Evolutionary conservation across 2,113 vertebrate genomes (phyloP).

Genomic region (Pygoscelis adeliae): DNA sequence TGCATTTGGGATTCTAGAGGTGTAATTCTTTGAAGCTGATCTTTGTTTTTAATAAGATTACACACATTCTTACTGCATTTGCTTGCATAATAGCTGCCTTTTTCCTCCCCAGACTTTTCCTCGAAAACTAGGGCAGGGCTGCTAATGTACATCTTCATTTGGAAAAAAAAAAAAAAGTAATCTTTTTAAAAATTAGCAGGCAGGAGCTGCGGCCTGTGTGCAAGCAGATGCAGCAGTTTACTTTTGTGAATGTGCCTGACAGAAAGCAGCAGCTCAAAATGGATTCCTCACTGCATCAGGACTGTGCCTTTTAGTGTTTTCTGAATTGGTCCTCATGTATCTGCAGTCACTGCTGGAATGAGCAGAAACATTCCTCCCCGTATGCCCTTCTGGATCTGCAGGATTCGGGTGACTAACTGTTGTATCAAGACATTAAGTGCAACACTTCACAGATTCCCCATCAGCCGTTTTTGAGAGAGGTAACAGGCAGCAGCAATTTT

Average conservation of each 20-base stretch:
- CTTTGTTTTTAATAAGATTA: conserved; percentile 21
- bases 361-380: not conserved
- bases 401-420: not conserved
- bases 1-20: conserved; percentile 14
- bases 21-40: conserved; percentile 41
- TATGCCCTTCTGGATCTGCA: not conserved
- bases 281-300: not conserved
- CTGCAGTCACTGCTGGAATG: not conserved
- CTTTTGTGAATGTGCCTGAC: not conserved
- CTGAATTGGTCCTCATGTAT: not conserved
- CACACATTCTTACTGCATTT: conserved; percentile 27
- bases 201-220: not conserved
- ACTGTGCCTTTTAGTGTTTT: not conserved
- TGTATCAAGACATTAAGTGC: not conserved
- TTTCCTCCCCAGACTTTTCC: conserved; percentile 28
- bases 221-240: not conserved
- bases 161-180: not conserved
- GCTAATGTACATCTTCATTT: not conserved
- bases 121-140: conserved; percentile 51
- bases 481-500: not conserved
- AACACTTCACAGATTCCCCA: not conserved
- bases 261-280: conserved; percentile 7
- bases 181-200: not conserved
- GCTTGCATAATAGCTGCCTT: conserved; percentile 40
- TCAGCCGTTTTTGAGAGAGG: not conserved